Evolutionary conservation across 2,113 vertebrate species (phyloP), one percentile per base, ranked within the genome.

Genomic region (Cololabis saira): DNA sequence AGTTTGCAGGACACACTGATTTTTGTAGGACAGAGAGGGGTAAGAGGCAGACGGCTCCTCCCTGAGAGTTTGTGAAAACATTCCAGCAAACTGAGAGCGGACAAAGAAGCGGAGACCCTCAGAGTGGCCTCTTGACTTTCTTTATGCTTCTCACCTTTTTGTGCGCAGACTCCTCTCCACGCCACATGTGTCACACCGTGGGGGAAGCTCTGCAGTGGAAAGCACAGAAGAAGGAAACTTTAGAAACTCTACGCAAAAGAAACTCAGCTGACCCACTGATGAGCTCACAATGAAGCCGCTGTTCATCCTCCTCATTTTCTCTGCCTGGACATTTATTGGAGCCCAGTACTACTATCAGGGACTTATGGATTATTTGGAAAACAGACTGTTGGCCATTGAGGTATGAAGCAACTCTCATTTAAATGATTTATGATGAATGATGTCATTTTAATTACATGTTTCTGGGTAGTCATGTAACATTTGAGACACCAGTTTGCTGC

Each of bases 351-450:
- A 94, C 82, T 91, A 93, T 80, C 92, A 93, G 75, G 89, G 84
- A 40, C 87, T 94, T 71, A 92, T 94, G 91, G 92, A 94, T 75
- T 94, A 94, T 83, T 80, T 94, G 77, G 93, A 94, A 81, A 92
- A 91, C 74, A 85, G 93, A 76, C 68, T 94, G 80, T 53, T 89
- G 61, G 90, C 92, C 6, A 89, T 94, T 8, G 93, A 94, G 93
- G 93, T 94, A 92, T 90, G 91, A 83, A 12, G n/a, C n/a, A 53
- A 21, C 1, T 15, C 2, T 17, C 19, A 13, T 54, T 66, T 40
- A 51, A 67, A 41, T 67, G 17, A 61, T 55, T 71, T 18, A 16
- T 18, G 14, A 62, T 18, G 27, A 53, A 53, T 30, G 6, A 44
- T 49, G 42, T 42, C 13, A 16, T 37, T 48, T 47, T 18, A 61